Evolutionary conservation across 2,113 vertebrate species (phyloP), one percentile per base, ranked within the genome.

Genomic region (Brachyhypopomus occidentalis): DNA sequence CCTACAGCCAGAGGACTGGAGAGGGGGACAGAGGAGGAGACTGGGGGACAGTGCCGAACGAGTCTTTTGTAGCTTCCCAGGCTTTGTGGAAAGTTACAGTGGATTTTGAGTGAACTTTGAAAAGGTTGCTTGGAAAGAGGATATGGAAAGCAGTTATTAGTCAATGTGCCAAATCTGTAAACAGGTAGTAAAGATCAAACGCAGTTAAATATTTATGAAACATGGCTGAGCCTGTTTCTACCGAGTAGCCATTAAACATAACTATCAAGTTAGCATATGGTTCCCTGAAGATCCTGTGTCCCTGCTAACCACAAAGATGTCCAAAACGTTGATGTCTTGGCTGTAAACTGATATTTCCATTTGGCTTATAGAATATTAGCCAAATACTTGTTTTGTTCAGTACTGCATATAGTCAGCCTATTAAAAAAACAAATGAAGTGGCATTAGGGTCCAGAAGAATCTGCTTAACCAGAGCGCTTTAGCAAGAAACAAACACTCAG

Each of bases 291-390:
- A 63, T 89, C 84, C 82, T 82, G 62, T 90, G 83, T 81, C 84
- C 75, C 77, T 72, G 84, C 88, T 80, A 85, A 72, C 81, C 76
- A 79, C 84, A 86, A 58, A 23, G 78, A 86, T 85, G 86, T 79
- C 88, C 92, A 91, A 91, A 92, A 91, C 88, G 90, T 85, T 87
- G 82, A 82, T 78, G 83, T 86, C 86, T 90, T 89, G 93, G 90
- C 90, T 89, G 89, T 90, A 91, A 92, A 88, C 85, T 79, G 89
- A 83, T 88, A 85, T 93, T 93, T 93, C 92, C 92, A 93, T 86
- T 91, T 83, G 83, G 81, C 88, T 89, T 86, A 81, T 92, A 92
- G 91, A 93, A 91, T 74, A 83, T 85, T 89, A 87, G 88, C 88
- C 83, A 85, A 89, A 89, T 83, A 88, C 89, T 91, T 92, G 92